Evolutionary conservation across 2,888 invertebrate species (phyloP), one percentile per base, ranked within the genome.

Genomic region (Dyspetes luteomarginatus): DNA sequence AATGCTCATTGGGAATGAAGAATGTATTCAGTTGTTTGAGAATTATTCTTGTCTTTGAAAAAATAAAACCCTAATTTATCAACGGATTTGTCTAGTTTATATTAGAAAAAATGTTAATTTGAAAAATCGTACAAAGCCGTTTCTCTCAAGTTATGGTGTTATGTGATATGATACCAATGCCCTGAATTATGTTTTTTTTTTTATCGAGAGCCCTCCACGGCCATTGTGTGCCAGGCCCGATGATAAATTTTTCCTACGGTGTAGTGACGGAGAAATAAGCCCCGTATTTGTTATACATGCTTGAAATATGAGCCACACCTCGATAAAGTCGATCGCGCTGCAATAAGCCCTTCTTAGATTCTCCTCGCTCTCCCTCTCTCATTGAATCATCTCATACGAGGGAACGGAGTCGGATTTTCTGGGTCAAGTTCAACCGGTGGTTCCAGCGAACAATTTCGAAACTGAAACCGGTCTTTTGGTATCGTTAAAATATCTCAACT

Each of bases 401-500:
- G 56, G 56, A 3, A 28, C 55, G 28, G 24, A 28, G 24, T 12
- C 50, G 45, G 24, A 22, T 43, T 74, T 65, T 60, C 45, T 58
- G 65, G 78, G 81, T 78, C 78, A 81, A 81, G 74, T 78, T 78
- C 73, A 74, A 69, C 64, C 64, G 68, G 78, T 65, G 36, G 28
- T 74, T 62, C 12, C 28, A 19, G 26, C 43, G 56, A 41, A 22
- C 7, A 4, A 45, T 67, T n/a, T 72, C 50, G 28, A 52, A 77
- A 56, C 22, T 48, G 5, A 17, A 26, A 77, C 45, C 36, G 26
- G 45, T 64, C n/a, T 22, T 69, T 28, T 7, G 17, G 45, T 45
- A 43, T 64, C 12, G 26, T 17, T 28, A 15, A 9, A 3, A 17
- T 9, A 26, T 62, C 15, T 62, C 3, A 15, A 3, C 3, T 15